Evolutionary conservation across 2,888 invertebrate species (phyloP), one percentile per base, ranked within the genome.

Genomic region (Cartodere bifasciata): DNA sequence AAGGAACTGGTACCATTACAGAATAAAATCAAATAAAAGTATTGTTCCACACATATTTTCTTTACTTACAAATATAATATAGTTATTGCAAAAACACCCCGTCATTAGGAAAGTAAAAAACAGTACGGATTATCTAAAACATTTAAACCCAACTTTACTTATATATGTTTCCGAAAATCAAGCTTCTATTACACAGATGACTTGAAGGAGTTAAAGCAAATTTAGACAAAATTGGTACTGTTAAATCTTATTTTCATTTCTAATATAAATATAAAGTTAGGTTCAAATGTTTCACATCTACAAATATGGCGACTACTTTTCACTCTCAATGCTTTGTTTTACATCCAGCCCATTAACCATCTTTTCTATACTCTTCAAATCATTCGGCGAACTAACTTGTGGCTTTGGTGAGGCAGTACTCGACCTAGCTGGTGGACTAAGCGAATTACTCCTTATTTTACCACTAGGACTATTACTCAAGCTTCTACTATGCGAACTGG

Each of bases 321-420:
- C 55, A 39, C 38, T 40, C 22, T 55, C 55, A 35, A 56, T 56
- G 37, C 36, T 70, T 44, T 77, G 72, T 58, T 84, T 84, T 44
- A 87, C 85, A 59, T 92, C 91, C 41, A 92, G 67, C 10, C 91
- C 92, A 63, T 91, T 92, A 45, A 94, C 90, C 92, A 92, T 92
- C 59, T 91, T 87, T 65, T 94, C 92, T 65, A 94, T 94, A 60
- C 82, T 90, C 64, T 91, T 91, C 45, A 94, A 72, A 63, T 92
- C 91, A 39, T 78, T 83, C 23, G 81, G 72, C 20, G 73, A 71
- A 40, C 68, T 70, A 40, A 72, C 75, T 39, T 52, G 58, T 31
- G 59, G 58, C 45, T 63, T 62, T 16, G 69, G 70, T 3, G 66
- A 64, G 49, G 70, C 55, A 44, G 72, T 65, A 49, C 71, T 46